Conservation (phyloP, 2,888 invertebrate species). For the Drosophila austrosaltans region DNA sequence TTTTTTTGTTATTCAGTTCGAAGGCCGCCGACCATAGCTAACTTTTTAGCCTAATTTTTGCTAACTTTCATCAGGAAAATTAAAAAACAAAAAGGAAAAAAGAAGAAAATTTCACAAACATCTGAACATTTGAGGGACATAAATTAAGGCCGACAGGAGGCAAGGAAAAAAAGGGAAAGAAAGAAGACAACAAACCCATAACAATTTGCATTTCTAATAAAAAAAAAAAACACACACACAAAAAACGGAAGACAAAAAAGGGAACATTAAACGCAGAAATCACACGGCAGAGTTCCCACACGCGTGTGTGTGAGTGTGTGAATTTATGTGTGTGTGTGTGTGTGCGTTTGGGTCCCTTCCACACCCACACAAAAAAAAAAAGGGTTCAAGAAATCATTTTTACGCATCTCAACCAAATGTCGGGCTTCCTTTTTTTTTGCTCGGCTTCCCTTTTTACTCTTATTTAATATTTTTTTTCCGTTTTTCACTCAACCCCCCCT, state of each 20-base stretch:
- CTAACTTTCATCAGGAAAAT: constrained; percentile 8
- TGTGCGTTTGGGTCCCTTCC: not conserved
- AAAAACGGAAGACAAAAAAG: not conserved
- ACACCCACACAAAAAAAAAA: constrained; percentile 45
- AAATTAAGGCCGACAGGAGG: constrained; percentile 23
- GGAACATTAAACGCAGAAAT: constrained; percentile 34
- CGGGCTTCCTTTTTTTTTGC: not conserved
- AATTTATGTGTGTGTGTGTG: not conserved
- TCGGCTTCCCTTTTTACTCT: not conserved
- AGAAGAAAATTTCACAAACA: constrained; percentile 11
- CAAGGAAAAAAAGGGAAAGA: constrained; percentile 7
- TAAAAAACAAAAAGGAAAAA: constrained; percentile 26
- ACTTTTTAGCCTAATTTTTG: constrained; percentile 18
- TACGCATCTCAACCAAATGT: constrained; percentile 19
- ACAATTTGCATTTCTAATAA: constrained; percentile 62
- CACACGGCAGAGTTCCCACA: constrained; percentile 41
- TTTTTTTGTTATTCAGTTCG: not conserved
- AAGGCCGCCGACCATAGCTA: constrained; percentile 1
- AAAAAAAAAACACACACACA: constrained; percentile 22
- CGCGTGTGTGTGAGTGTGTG: not conserved
- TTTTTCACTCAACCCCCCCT: not conserved
- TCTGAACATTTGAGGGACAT: constrained; percentile 19
- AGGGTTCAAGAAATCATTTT: constrained; percentile 48
- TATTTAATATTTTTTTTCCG: not conserved
- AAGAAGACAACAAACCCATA: constrained; percentile 44